Base-by-base conservation (phyloP, 1,140 invertebrate species). In the Bombus balteatus region DNA sequence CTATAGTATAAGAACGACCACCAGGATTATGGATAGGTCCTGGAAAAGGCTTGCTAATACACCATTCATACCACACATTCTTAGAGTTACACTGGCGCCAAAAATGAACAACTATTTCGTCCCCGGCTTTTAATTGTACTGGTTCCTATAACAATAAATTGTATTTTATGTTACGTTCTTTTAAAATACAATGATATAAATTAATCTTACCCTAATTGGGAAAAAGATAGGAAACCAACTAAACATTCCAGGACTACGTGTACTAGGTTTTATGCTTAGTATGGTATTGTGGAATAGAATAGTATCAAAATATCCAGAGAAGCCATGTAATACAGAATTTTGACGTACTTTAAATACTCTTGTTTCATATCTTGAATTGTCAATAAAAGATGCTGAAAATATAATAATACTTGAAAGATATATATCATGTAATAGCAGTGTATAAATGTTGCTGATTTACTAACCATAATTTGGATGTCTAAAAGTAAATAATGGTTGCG, bases 211-310 rank as follows among this genome's bases (percentile, higher is more conserved):
- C 94, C 96, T 96, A 34, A 99, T 96, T 43, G 99, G 98, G 93
- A 99, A 99, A 88, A 98, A 98, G 78, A 99, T 98, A 25, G 99
- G 98, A 94, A 99, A 99, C 99, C 99, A 99, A 88, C 98, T 98
- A 90, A 99, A 98, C 98, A 99, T 98, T 92, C 98, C 98, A 8
- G 96, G 96, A 59, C 98, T 98, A 93, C 99, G 97, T 10, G 97
- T 98, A 32, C 96, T 95, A 9, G 99, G 99, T 88, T 98, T 96
- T 92, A 99, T 99, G 93, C 98, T 99, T 18, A 99, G 95, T 62
- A 95, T 97, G 68, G 99, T 96, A 93, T 98, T 96, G 90, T 97
- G 97, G 94, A 98, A 99, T 28, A 99, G 96, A 75, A 97, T 94
- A 71, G 98, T 97, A 91, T 99, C 98, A 96, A 99, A 99, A 94